Conservation (phyloP, 2,113 vertebrate species). For the Pithys albifrons region DNA sequence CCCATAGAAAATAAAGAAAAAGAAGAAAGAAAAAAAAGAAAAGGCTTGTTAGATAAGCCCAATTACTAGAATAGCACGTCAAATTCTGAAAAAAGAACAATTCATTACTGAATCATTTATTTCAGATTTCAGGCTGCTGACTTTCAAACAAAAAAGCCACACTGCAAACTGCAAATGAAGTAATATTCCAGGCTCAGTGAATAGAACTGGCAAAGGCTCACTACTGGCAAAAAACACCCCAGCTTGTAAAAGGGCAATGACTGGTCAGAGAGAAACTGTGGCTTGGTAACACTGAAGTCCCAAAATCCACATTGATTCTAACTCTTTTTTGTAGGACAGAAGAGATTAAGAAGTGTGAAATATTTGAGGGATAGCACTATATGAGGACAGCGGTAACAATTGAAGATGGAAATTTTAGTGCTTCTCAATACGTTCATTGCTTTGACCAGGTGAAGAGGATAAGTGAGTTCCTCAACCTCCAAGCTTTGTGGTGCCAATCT, state of each 20-base stretch:
- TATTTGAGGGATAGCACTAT: not conserved
- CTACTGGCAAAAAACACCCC: not conserved
- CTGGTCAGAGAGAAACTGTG: not conserved
- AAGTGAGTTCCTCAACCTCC: not conserved
- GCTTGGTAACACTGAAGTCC: not conserved
- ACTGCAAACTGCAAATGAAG: slow-evolving; percentile 29
- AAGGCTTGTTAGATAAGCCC: not conserved
- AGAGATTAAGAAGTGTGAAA: not conserved
- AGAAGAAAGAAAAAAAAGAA: not conserved
- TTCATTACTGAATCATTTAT: not conserved
- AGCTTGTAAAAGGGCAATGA: not conserved
- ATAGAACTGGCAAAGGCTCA: not conserved
- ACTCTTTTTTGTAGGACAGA: not conserved
- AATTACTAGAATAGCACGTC: not conserved
- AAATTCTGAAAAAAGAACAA: slow-evolving; percentile 5
- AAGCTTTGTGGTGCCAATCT: not conserved
- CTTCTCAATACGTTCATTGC: not conserved
- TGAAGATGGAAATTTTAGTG: not conserved
- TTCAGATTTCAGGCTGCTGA: not conserved
- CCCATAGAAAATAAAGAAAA: not conserved
- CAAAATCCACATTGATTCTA: not conserved
- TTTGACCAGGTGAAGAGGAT: not conserved
- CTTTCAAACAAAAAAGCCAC: not conserved
- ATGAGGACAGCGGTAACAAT: slow-evolving; percentile 22
- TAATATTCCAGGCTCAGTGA: not conserved